phyloP scores from a whole-genome alignment of 2,113 vertebrate genomes.

The Felis chaus region DNA sequence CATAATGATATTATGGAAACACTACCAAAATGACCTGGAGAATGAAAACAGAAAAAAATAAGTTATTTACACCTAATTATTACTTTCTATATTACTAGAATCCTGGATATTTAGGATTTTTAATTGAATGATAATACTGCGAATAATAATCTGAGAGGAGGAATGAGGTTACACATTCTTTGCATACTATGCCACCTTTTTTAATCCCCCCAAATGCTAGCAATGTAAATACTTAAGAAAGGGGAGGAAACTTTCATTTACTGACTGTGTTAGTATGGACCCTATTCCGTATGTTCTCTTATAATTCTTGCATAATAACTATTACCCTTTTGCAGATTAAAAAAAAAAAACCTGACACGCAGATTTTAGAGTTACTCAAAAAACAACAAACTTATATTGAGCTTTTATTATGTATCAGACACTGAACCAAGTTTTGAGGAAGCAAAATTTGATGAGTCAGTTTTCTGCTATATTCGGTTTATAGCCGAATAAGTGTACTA shows the following conservation, averaged over 20 bases:
- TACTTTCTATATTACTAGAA: slow-evolving; percentile 7
- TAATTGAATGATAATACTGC: neutral
- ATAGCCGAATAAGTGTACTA: neutral
- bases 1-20: neutral
- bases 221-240: neutral
- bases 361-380: neutral
- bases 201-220: neutral
- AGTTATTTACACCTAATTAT: neutral
- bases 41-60: neutral
- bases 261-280: neutral
- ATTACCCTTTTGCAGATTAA: neutral
- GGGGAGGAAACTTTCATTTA: neutral
- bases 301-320: neutral
- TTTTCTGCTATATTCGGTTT: neutral
- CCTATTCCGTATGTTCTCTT: neutral
- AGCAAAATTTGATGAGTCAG: neutral
- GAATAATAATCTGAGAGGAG: neutral
- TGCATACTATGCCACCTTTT: neutral
- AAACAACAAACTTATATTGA: neutral
- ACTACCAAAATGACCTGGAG: neutral
- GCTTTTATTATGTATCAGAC: neutral
- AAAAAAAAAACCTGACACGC: neutral
- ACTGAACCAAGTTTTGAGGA: neutral
- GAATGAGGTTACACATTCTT: neutral
- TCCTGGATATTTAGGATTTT: neutral